Base-by-base conservation (phyloP, 2,113 vertebrate genomes). In the Diphyllodes magnificus region DNA sequence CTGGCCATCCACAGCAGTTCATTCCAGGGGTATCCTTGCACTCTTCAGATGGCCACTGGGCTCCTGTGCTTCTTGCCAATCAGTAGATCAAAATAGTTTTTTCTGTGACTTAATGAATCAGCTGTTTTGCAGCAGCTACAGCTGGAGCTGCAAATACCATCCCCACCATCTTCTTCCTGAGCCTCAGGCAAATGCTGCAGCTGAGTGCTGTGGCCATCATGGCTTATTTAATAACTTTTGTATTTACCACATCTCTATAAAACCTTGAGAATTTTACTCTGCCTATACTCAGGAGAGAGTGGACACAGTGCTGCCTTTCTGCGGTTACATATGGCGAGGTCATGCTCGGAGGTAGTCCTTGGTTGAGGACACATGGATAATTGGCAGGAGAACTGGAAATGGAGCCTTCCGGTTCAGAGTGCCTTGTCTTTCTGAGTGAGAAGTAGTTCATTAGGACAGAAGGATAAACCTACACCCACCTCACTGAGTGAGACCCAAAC, bases 261-360 rank as follows among this genome's bases (percentile, higher is more conserved):
- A 82, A 47, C 23, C 10, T 20, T 7, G 17, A 50, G 66, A 31
- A 33, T 66, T 77, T 65, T 33, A 47, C 30, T 51, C 35, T 90
- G 45, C 22, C 47, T 24, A 20, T 28, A 70, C 7, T 63, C 21
- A 4, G 8, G 16, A 77, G n/a, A 64, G 35, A 68, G 40, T 42
- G 37, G 18, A 13, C 31, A 64, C 70, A 94, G 7, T 6, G n/a
- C 49, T 50, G 24, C 39, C 44, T 63, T 90, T 54, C 45, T 70
- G 47, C 53, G 27, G 3, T 49, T 37, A 45, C 22, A 17, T 11
- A 73, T 0, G 0, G 49, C 16, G 1, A 86, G 15, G 37, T 44
- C 1, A 3, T 25, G 40, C 31, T 40, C 40, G 53, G 69, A 69
- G 44, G 4, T 28, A 18, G 24, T 61, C 40, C 39, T 56, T 60